A percentile compares a stretch with the other conserved stretches of the same genome.
Evolutionary conservation across 2,888 invertebrate genomes (phyloP).

Genomic region (Muscina levida): DNA sequence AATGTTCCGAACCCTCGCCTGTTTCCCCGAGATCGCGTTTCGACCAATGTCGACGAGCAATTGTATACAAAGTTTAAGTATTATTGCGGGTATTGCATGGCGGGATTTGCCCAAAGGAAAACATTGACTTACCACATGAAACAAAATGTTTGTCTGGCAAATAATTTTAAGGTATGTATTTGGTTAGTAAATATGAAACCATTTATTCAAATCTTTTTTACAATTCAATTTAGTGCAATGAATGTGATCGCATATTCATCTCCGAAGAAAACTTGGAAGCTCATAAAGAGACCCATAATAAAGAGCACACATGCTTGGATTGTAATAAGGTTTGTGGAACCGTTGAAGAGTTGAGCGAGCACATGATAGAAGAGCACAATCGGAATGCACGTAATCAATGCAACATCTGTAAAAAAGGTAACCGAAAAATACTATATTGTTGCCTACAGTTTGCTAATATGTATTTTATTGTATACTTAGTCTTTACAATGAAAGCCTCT

Average conservation of each 20-base stretch:
- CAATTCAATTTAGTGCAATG: constrained; percentile 80
- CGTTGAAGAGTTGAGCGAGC: constrained; percentile 80
- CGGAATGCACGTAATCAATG: constrained; percentile 81
- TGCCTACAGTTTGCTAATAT: neutral
- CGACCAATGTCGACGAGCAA: constrained; percentile 22
- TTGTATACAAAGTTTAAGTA: constrained; percentile 44
- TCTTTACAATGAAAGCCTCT: constrained; percentile 82
- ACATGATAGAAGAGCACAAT: constrained; percentile 80
- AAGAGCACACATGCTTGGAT: constrained; percentile 72
- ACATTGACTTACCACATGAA: constrained; percentile 76
- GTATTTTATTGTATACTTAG: constrained; percentile 67
- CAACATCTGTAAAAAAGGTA: constrained; percentile 76
- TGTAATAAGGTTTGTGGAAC: constrained; percentile 80
- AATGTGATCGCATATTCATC: constrained; percentile 81
- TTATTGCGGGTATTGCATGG: constrained; percentile 76
- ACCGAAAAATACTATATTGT: constrained; percentile 31
- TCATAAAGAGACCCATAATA: constrained; percentile 79
- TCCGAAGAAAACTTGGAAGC: constrained; percentile 82
- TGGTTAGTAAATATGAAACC: no score
- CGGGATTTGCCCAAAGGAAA: constrained; percentile 76
- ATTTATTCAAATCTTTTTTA: no score
- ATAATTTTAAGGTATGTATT: constrained; percentile 69
- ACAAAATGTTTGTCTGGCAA: constrained; percentile 80
- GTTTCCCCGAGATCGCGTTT: constrained; percentile 35
- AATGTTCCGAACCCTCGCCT: constrained; percentile 56